A percentile compares a stretch with the other conserved stretches of the same genome.
Conservation (phyloP, 2,888 invertebrate species). For the Syrphus vitripennis region DNA sequence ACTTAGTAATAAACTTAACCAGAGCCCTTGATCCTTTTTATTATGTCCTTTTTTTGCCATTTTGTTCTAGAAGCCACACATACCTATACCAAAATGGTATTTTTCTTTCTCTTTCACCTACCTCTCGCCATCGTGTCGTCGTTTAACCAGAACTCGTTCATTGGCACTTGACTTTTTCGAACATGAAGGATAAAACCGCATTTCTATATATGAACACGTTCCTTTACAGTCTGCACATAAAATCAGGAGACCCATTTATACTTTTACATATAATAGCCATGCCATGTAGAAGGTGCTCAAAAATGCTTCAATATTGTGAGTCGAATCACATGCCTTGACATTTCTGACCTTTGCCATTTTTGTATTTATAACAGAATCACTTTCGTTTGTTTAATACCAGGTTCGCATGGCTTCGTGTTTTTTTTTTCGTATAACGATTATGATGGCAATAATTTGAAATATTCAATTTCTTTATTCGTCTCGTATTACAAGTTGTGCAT, state of each 20-base stretch:
- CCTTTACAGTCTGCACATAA: neutral
- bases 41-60: slow-evolving; percentile 34
- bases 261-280: neutral
- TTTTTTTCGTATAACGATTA: slow-evolving; percentile 46
- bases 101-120: neutral
- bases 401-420: slow-evolving; percentile 48
- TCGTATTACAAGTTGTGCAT: slow-evolving; percentile 14
- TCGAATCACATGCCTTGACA: slow-evolving; percentile 24
- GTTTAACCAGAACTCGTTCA: slow-evolving; percentile 35
- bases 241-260: neutral
- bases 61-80: slow-evolving; percentile 15
- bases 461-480: slow-evolving; percentile 30
- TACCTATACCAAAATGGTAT: neutral
- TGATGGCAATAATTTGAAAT: slow-evolving; percentile 59
- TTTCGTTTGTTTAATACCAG: neutral
- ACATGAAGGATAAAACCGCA: slow-evolving; percentile 16
- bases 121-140: too few species aligned
- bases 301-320: slow-evolving; percentile 9
- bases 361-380: neutral
- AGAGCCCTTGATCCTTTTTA: slow-evolving; percentile 60
- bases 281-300: neutral
- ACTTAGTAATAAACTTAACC: slow-evolving; percentile 48
- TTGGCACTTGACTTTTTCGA: slow-evolving; percentile 36
- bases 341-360: slow-evolving; percentile 41
- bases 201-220: slow-evolving; percentile 2